Evolutionary conservation across 2,797 vertebrate genomes (phyloP).

Genomic region (Bradypodion pumilum): DNA sequence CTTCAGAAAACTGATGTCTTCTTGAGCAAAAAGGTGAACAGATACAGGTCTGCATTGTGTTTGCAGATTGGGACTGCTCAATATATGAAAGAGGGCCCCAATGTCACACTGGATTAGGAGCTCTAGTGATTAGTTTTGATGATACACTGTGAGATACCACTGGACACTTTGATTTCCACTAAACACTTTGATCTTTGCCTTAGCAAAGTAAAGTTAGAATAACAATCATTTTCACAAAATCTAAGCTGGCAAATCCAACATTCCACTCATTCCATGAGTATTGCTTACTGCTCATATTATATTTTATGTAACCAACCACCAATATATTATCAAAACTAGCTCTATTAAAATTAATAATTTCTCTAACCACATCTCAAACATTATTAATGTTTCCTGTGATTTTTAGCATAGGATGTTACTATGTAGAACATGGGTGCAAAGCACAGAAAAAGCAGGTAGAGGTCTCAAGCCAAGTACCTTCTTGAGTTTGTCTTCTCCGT

Average conservation of each 20-base stretch:
- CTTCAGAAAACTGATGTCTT: background rate
- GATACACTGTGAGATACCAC: background rate
- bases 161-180: no score
- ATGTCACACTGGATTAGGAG: background rate
- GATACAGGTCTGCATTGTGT: background rate
- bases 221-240: background rate
- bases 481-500: constrained; percentile 72
- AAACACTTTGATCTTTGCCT: background rate
- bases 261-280: no score
- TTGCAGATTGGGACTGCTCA: background rate
- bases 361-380: background rate
- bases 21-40: background rate
- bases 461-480: constrained; percentile 41
- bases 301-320: background rate
- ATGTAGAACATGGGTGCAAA: background rate
- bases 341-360: background rate
- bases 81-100: background rate
- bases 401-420: background rate
- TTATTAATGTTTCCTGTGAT: constrained; percentile 1
- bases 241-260: background rate
- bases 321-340: background rate
- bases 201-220: background rate
- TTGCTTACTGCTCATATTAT: background rate
- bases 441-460: background rate
- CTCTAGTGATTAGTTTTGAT: background rate